Percentiles rank a stretch among this genome's conserved stretches.
Conservation (phyloP, 2,888 invertebrate species). For the Epinotia brunnichana region DNA sequence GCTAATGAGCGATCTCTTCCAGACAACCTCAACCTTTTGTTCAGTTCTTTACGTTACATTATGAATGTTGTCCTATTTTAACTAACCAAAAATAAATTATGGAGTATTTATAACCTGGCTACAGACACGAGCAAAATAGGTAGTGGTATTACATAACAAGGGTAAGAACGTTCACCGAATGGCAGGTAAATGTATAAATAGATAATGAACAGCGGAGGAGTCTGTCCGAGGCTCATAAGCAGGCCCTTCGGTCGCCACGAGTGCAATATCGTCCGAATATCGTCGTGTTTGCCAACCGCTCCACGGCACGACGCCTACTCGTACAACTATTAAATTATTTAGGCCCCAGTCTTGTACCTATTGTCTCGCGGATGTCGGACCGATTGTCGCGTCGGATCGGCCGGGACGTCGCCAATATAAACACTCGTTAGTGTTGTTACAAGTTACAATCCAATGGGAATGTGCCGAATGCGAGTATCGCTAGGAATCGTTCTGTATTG, state of each 20-base stretch:
- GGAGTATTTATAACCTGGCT: constrained; percentile 34
- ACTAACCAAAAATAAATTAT: constrained; percentile 24
- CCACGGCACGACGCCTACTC: constrained; percentile 57
- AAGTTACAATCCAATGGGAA: constrained; percentile 68
- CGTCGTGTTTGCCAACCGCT: constrained; percentile 71
- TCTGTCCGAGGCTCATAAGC: constrained; percentile 45
- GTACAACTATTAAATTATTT: constrained; percentile 79
- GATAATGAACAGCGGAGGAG: constrained; percentile 43
- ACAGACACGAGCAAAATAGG: constrained; percentile 32
- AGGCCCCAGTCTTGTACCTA: constrained; percentile 73
- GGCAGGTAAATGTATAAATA: constrained; percentile 43
- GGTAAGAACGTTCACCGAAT: constrained; percentile 39
- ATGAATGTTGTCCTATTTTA: constrained; percentile 23
- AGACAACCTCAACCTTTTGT: no score
- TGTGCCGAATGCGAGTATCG: constrained; percentile 65
- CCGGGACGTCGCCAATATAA: constrained; percentile 68
- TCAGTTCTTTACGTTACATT: constrained; percentile 1
- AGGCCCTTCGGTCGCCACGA: constrained; percentile 42
- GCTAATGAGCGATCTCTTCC: no score
- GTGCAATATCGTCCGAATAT: constrained; percentile 43
- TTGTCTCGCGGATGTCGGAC: constrained; percentile 72
- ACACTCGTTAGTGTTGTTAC: constrained; percentile 77
- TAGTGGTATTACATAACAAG: constrained; percentile 39
- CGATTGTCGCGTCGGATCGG: constrained; percentile 56
- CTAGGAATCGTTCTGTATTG: constrained; percentile 73